A percentile compares a stretch with the other conserved stretches of the same genome.
Evolutionary conservation across 2,888 invertebrate species (phyloP).

Genomic region (Phyto melanocephala): DNA sequence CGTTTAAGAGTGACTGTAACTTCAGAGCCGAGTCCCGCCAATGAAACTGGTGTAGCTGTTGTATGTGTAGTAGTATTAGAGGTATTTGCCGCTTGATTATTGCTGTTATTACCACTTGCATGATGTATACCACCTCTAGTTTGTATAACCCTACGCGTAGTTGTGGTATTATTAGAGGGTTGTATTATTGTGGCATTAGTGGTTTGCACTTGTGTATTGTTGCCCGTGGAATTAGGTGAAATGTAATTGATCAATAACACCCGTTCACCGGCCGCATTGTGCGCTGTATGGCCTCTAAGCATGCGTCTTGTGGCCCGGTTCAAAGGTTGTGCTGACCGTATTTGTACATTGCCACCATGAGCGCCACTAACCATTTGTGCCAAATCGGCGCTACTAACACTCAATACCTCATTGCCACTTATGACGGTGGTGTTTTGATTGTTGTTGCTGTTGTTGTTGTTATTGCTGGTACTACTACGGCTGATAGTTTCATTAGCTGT

Average conservation of each 20-base stretch:
- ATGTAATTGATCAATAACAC: conserved; percentile 75
- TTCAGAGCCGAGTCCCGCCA: conserved; percentile 76
- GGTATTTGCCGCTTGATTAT: conserved; percentile 40
- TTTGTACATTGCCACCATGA: conserved; percentile 66
- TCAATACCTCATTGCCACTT: conserved; percentile 61
- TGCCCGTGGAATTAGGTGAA: conserved; percentile 70
- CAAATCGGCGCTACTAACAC: conserved; percentile 59
- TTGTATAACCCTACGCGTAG: conserved; percentile 67
- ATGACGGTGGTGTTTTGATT: conserved; percentile 46
- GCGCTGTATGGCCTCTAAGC: conserved; percentile 74
- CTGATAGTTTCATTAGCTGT: conserved; percentile 42
- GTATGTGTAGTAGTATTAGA: conserved; percentile 51
- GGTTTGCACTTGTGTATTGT: conserved; percentile 49
- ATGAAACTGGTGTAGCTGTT: conserved; percentile 71
- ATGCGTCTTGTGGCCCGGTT: conserved; percentile 69
- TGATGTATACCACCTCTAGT: conserved; percentile 54
- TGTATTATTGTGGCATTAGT: conserved; percentile 69
- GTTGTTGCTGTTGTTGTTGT: background rate
- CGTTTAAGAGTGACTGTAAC: conserved; percentile 76
- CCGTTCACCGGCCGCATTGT: conserved; percentile 74
- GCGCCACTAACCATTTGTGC: conserved; percentile 66
- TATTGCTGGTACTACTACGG: background rate
- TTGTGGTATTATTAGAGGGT: conserved; percentile 65
- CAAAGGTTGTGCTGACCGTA: conserved; percentile 55
- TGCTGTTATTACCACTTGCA: conserved; percentile 29